Conservation (phyloP, 2,888 invertebrate genomes). For the Crepidodera aurea region DNA sequence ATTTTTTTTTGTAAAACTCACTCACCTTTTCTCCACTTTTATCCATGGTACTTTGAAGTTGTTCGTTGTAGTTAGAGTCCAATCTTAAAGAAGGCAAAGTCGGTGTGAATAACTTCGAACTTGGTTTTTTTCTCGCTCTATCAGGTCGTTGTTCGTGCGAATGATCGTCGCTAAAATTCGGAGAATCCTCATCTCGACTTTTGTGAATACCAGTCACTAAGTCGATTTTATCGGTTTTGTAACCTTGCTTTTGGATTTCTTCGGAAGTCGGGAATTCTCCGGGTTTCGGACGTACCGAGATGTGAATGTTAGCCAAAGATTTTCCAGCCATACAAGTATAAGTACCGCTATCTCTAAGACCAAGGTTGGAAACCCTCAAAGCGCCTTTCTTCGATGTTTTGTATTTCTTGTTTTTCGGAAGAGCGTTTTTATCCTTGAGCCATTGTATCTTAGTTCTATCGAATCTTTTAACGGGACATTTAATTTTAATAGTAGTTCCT, state of each 20-base stretch:
- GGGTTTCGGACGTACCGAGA: slow-evolving; percentile 82
- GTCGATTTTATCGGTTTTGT: slow-evolving; percentile 53
- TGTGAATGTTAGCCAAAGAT: slow-evolving; percentile 80
- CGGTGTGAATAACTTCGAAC: slow-evolving; percentile 53
- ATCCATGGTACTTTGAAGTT: slow-evolving; percentile 52
- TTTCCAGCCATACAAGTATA: slow-evolving; percentile 88
- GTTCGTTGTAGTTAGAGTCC: slow-evolving; percentile 48
- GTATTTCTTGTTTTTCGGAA: slow-evolving; percentile 81
- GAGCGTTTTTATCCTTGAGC: slow-evolving; percentile 84
- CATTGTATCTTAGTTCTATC: slow-evolving; percentile 86
- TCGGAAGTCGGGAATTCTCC: slow-evolving; percentile 82
- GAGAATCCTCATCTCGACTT: slow-evolving; percentile 58
- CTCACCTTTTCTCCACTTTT: slow-evolving; percentile 25
- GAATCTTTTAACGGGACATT: slow-evolving; percentile 89
- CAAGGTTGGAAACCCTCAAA: slow-evolving; percentile 82
- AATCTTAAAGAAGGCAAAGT: slow-evolving; percentile 53
- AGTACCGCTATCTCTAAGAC: slow-evolving; percentile 81
- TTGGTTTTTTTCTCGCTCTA: slow-evolving; percentile 53
- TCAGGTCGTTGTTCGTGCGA: slow-evolving; percentile 73
- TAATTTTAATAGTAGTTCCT: slow-evolving; percentile 91
- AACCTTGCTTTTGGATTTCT: slow-evolving; percentile 67
- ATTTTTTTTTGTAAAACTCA: too few species aligned
- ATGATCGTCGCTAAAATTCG: slow-evolving; percentile 67
- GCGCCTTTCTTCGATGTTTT: slow-evolving; percentile 93
- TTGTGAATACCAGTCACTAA: slow-evolving; percentile 52